Conservation (phyloP, 2,888 invertebrate species). For the Drosophila borealis region DNA sequence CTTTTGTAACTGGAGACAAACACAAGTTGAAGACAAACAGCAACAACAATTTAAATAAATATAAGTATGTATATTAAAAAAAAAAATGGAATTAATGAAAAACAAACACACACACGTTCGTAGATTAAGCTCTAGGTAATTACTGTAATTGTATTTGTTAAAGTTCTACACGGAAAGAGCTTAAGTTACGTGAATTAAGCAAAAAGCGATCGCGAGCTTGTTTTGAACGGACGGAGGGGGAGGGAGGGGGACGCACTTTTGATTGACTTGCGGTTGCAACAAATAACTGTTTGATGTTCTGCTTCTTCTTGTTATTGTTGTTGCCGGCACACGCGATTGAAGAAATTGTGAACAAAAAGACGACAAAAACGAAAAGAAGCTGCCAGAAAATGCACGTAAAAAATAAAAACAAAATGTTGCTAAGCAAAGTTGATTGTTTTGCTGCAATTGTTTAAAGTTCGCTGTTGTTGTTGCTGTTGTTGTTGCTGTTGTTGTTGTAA, state of each 20-base stretch:
- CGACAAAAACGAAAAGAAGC: slow-evolving; percentile 13
- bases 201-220: slow-evolving; percentile 7
- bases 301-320: slow-evolving; percentile 25
- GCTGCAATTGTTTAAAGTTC: slow-evolving; percentile 3
- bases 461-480: slow-evolving; percentile 13
- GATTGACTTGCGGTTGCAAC: slow-evolving; percentile 78
- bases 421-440: slow-evolving; percentile 6
- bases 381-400: slow-evolving; percentile 1
- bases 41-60: slow-evolving; percentile 24
- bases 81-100: not conserved
- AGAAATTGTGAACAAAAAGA: slow-evolving; percentile 11
- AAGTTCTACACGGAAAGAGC: slow-evolving; percentile 46
- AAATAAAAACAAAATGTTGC: slow-evolving; percentile 19
- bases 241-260: slow-evolving; percentile 21
- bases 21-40: slow-evolving; percentile 25
- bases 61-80: not conserved
- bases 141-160: slow-evolving; percentile 37
- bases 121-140: slow-evolving; percentile 25
- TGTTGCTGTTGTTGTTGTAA: slow-evolving; percentile 4
- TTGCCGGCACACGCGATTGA: slow-evolving; percentile 41
- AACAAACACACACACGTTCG: slow-evolving; percentile 28
- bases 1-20: slow-evolving; percentile 65
- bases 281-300: slow-evolving; percentile 37
- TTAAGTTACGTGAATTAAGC: slow-evolving; percentile 43
- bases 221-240: no score